Base-by-base conservation (phyloP, 1,140 invertebrate species). In the Ladona fulva region DNA sequence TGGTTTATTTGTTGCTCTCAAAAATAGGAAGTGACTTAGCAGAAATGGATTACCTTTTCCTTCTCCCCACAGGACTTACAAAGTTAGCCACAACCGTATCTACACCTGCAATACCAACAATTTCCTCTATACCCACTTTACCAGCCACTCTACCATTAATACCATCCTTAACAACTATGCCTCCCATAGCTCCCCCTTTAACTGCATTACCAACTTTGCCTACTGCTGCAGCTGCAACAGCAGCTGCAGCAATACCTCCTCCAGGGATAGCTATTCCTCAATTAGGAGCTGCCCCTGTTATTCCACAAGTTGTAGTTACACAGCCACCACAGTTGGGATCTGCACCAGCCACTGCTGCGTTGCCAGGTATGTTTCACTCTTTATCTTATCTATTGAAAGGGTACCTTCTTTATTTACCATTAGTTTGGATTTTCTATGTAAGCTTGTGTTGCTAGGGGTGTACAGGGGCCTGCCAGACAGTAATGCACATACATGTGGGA, bases 251-350 rank as follows among this genome's bases (percentile, higher is more conserved):
- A 52, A 85, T 82, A 78, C 86, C 85, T 78, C 90, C 89, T 24
- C 89, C 88, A 78, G 91, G 88, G 14, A 86, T 91, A 77, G 90
- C 88, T 42, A 89, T 91, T 79, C 90, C 91, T 19, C 87, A 88
- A 0, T 78, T 83, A 29, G 81, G 82, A 76, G 77, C 83, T 24
- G 80, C 83, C 73, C 79, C 84, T 16, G 74, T 82, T 22, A 78
- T 81, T 37, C 79, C 83, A 6, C 52, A 66, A 22, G 52, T 66
- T 66, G 52, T 66, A 16, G 52, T 66, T 22, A 19, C 52, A 19
- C 52, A 66, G 12, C 52, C 52, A 16, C 3, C 52, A 19, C 16
- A 19, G 16, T 66, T 66, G 14, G 52, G 16, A 66, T 19, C 52
- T 19, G 12, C 52, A 6, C 3, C 12, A 22, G 3, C 52, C 14